Evolutionary conservation across 2,888 invertebrate genomes (phyloP), one percentile per base, ranked within the genome.

Genomic region (Drosophila hawaiiensis): DNA sequence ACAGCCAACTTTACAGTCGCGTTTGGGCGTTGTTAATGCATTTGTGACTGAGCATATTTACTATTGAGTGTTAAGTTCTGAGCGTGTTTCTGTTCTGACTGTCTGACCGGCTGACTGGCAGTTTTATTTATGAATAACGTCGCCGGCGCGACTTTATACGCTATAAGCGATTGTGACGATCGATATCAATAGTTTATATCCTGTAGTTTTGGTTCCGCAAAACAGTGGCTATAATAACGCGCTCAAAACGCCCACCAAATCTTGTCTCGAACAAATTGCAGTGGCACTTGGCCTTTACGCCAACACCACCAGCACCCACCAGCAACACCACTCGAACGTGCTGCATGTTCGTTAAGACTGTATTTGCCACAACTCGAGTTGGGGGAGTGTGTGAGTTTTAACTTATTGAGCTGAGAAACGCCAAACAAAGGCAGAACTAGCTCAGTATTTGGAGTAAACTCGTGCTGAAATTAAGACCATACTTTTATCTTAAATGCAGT

Each of bases 231-330:
- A 62, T 61, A 63, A 73, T 63, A 39, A 25, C 25, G 41, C 37
- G 49, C 39, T 59, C 41, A 54, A 29, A 54, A 68, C 75, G 65
- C 73, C 81, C 54, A 69, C 66, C 22, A 50, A 39, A 19, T 53
- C 55, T 49, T 49, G 66, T 10, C 55, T 49, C n/a, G 31, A 58
- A 69, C 82, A 82, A 83, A 80, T 83, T 83, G 73, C 84, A 80
- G 80, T 83, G 82, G 80, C 84, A 76, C 73, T 78, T 84, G 82
- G 60, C 78, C 78, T 82, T 79, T 76, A 60, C 68, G 75, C 29
- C 58, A 43, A n/a, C 41, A 58, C 10, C 56, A 29, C 14, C 55
- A 37, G 16, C 7, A 6, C 14, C 47, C 22, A 25, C n/a, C 35
- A 61, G n/a, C 52, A 63, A 35, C 54, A 52, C 64, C 53, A 77